These are phyloP conservation scores for Lepidotrigona ventralis DNA, from an alignment of 1,140 invertebrate species.

Conservation along the genomic window DNA sequence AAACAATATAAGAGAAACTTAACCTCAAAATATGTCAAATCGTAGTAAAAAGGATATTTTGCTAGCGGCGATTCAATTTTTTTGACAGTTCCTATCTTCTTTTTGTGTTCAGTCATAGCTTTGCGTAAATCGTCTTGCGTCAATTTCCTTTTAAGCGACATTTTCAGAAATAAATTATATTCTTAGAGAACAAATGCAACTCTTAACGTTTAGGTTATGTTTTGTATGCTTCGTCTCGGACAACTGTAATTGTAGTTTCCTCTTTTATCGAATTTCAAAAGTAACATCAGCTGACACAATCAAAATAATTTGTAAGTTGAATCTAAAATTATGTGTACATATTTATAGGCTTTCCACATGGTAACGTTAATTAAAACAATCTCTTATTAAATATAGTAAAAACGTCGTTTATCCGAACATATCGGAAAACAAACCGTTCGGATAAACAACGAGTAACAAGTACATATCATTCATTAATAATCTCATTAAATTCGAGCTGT, in stretches of 20 bases:
- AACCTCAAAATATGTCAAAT: constrained; percentile 14
- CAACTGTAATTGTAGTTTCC: neutral
- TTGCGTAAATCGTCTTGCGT: constrained; percentile 84
- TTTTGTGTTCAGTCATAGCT: constrained; percentile 85
- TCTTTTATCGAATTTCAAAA: neutral
- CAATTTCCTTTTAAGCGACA: constrained; percentile 83
- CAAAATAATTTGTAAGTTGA: neutral
- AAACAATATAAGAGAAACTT: neutral
- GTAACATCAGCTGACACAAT: neutral
- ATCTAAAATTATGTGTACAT: neutral
- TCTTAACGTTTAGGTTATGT: constrained; percentile 27
- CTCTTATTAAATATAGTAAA: too few relatives aligned
- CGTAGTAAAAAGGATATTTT: constrained; percentile 85
- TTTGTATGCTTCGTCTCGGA: neutral
- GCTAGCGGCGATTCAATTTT: constrained; percentile 89
- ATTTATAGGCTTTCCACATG: neutral
- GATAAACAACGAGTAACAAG: too few relatives aligned
- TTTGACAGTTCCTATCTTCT: constrained; percentile 80
- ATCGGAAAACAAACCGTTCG: too few relatives aligned
- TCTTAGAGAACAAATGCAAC: neutral
- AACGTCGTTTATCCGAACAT: neutral
- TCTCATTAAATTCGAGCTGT: too few relatives aligned
- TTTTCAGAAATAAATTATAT: constrained; percentile 62
- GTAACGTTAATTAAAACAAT: too few relatives aligned
- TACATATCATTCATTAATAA: too few relatives aligned